Conservation (phyloP, 2,797 vertebrate genomes). For the Melanotaenia trifasciata region DNA sequence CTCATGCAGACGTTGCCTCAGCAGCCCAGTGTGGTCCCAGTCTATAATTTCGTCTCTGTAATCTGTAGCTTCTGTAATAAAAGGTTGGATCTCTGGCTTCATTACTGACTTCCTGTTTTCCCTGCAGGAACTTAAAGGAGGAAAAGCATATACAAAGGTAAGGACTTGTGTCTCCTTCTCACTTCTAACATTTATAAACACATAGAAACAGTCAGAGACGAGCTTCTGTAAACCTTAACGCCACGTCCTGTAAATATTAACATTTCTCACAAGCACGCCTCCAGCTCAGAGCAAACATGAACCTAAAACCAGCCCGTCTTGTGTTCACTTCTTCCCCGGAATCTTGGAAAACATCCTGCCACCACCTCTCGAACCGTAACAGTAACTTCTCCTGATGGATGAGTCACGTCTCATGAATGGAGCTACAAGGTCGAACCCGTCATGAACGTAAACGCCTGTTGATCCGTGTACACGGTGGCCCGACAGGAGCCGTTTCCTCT, state of each 20-base stretch:
- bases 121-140: slow-evolving; percentile 96
- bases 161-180: slow-evolving; percentile 62
- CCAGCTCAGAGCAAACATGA: neutral
- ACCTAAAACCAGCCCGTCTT: slow-evolving; percentile 14
- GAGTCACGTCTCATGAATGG: slow-evolving; percentile 26
- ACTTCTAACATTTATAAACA: slow-evolving; percentile 20
- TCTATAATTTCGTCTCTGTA: slow-evolving; percentile 61
- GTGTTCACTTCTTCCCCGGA: neutral
- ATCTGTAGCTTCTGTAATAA: slow-evolving; percentile 50
- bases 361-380: neutral
- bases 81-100: slow-evolving; percentile 40
- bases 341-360: slow-evolving; percentile 57
- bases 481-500: slow-evolving; percentile 70
- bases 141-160: slow-evolving; percentile 97
- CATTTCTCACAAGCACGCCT: slow-evolving; percentile 13
- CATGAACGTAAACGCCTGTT: slow-evolving; percentile 12
- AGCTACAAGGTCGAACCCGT: slow-evolving; percentile 17
- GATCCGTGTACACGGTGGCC: slow-evolving; percentile 10
- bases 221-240: slow-evolving; percentile 15
- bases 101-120: slow-evolving; percentile 79
- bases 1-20: no score
- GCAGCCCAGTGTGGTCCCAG: slow-evolving; percentile 6
- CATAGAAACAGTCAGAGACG: slow-evolving; percentile 18
- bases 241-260: slow-evolving; percentile 46
- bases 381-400: neutral